Evolutionary conservation across 2,888 invertebrate genomes (phyloP).

Genomic region (Cepaea hortensis): DNA sequence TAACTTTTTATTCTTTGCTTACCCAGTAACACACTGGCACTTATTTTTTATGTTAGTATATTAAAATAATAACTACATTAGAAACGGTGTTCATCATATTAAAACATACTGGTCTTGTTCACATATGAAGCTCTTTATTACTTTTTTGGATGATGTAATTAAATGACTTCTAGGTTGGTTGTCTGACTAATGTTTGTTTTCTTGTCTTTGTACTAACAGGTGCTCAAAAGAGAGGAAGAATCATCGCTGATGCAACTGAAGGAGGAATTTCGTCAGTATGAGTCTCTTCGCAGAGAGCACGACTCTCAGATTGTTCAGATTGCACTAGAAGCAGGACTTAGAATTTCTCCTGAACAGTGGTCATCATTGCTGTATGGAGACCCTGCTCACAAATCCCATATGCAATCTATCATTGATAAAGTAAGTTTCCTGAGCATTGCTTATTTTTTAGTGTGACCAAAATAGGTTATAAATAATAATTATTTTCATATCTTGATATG

Average conservation of each 20-base stretch:
- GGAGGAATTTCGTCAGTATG: constrained; percentile 96
- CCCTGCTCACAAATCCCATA: constrained; percentile 94
- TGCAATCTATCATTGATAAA: constrained; percentile 85
- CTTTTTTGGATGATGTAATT: no score
- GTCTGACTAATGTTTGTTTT: no score
- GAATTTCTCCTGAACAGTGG: constrained; percentile 99
- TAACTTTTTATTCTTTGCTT: no score
- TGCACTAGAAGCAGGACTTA: constrained; percentile 95
- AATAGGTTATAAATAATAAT: background rate
- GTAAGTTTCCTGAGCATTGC: constrained; percentile 57
- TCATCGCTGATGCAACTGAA: constrained; percentile 98
- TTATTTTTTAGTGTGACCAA: background rate
- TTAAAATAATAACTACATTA: no score
- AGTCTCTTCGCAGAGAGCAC: constrained; percentile 93
- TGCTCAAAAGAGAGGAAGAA: constrained; percentile 95
- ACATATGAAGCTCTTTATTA: no score
- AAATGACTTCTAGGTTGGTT: no score
- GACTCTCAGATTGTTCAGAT: constrained; percentile 99
- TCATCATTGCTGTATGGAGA: constrained; percentile 97
- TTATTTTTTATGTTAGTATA: no score
- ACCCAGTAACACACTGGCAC: no score
- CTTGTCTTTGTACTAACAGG: constrained; percentile 78
- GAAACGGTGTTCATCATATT: no score
- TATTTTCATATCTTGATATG: background rate
- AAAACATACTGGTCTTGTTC: no score